phyloP scores from a whole-genome alignment of 23 tunicate genomes.

The Ascidia mentula region DNA sequence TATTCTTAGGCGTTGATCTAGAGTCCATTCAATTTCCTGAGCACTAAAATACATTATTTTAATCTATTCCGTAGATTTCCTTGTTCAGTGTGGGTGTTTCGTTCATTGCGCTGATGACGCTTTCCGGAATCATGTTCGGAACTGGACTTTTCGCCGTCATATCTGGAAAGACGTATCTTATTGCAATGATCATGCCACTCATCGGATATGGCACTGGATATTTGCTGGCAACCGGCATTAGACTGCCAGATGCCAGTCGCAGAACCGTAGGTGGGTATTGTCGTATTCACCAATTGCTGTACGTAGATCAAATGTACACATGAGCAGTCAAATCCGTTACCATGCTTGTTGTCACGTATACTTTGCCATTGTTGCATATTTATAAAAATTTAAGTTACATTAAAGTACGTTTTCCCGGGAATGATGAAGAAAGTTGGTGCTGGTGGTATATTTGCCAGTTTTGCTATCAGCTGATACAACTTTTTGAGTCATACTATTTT shows the following conservation, averaged over 20 bases:
- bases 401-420: too few species aligned
- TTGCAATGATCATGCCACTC: constrained; percentile 62
- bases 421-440: too few species aligned
- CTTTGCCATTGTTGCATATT: too few species aligned
- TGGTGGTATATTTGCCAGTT: too few species aligned
- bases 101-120: constrained; percentile 65
- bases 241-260: constrained; percentile 72
- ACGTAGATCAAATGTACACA: too few species aligned
- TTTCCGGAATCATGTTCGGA: constrained; percentile 59
- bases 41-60: not conserved
- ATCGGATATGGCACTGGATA: constrained; percentile 70
- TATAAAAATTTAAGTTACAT: too few species aligned
- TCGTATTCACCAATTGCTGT: too few species aligned
- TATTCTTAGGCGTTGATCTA: too few species aligned
- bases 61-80: constrained; percentile 35
- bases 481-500: too few species aligned
- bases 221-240: constrained; percentile 45
- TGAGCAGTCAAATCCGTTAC: too few species aligned
- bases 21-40: not conserved
- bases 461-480: too few species aligned
- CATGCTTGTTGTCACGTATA: too few species aligned
- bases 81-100: constrained; percentile 51
- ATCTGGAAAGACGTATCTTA: constrained; percentile 40
- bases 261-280: constrained; percentile 63
- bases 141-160: constrained; percentile 45